A percentile compares a stretch with the other conserved stretches of the same genome.
Conservation (phyloP, 2,888 invertebrate genomes). For the Phorcus lineatus region DNA sequence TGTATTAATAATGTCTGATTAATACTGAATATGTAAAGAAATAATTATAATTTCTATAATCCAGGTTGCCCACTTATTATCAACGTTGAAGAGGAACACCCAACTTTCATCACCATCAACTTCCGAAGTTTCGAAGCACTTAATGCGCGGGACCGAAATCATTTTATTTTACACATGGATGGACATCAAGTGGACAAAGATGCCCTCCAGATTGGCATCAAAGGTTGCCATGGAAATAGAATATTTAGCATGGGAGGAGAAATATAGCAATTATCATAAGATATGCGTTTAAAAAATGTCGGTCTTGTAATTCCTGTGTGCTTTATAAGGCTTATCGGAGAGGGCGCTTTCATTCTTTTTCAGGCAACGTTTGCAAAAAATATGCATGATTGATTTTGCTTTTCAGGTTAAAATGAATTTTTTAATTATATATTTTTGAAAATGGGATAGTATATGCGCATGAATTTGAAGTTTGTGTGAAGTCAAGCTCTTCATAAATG, state of each 20-base stretch:
- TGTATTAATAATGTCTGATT: too few species aligned
- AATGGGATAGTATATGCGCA: too few species aligned
- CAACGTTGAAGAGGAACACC: slow-evolving; percentile 52
- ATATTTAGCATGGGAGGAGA: neutral
- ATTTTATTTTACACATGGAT: slow-evolving; percentile 58
- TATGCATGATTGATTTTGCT: too few species aligned
- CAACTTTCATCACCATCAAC: slow-evolving; percentile 52
- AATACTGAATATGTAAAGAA: too few species aligned
- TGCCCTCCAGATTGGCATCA: slow-evolving; percentile 58
- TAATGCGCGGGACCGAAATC: slow-evolving; percentile 32
- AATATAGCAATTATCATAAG: neutral
- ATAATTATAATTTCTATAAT: too few species aligned
- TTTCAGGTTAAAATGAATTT: too few species aligned
- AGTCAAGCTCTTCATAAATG: too few species aligned
- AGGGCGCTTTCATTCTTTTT: neutral
- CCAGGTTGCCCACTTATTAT: slow-evolving; percentile 65
- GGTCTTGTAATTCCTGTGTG: neutral
- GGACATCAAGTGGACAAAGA: slow-evolving; percentile 56
- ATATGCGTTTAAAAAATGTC: neutral
- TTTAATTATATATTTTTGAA: too few species aligned
- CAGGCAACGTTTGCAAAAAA: neutral
- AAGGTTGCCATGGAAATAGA: slow-evolving; percentile 55
- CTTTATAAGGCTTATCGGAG: too few species aligned
- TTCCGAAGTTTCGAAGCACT: slow-evolving; percentile 47
- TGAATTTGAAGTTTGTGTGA: too few species aligned